These are phyloP conservation scores for Micromussa lordhowensis DNA, from an alignment of 92 coral and sea anemone species.

Conservation along the genomic window DNA sequence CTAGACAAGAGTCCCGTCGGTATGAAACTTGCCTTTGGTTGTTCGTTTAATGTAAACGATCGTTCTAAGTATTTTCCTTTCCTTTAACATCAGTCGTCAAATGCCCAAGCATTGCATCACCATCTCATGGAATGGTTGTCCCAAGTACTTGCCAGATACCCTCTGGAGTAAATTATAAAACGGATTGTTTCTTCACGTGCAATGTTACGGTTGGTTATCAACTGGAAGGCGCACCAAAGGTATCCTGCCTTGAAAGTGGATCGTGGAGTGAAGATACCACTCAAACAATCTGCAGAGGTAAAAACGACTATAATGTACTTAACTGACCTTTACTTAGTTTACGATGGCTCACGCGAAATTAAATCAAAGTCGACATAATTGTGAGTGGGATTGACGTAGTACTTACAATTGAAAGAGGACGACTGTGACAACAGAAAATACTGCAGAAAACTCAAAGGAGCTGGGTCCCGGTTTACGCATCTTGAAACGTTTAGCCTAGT, in stretches of 20 bases:
- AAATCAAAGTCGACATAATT: too few species aligned
- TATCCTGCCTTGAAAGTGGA: slow-evolving; percentile 49
- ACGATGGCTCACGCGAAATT: too few species aligned
- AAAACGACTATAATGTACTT: neutral
- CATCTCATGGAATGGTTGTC: slow-evolving; percentile 27
- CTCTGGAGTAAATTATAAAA: slow-evolving; percentile 31
- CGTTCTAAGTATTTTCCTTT: neutral
- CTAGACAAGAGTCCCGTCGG: too few species aligned
- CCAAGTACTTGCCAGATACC: slow-evolving; percentile 26
- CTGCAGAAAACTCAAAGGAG: too few species aligned
- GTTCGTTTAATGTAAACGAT: too few species aligned
- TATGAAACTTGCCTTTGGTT: neutral
- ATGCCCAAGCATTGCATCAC: slow-evolving; percentile 14
- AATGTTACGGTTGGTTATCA: slow-evolving; percentile 36
- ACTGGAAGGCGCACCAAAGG: slow-evolving; percentile 23
- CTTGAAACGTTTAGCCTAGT: too few species aligned
- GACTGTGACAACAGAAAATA: too few species aligned
- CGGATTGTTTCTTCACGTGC: slow-evolving; percentile 46
- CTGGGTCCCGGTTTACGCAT: too few species aligned
- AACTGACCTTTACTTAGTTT: too few species aligned
- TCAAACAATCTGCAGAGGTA: slow-evolving; percentile 44
- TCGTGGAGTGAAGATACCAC: slow-evolving; percentile 44
- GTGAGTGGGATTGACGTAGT: too few species aligned
- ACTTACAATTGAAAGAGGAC: too few species aligned
- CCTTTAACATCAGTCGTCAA: slow-evolving; percentile 28